Evolutionary conservation across 2,888 invertebrate genomes (phyloP).

Genomic region (Sinodicranocentrus sp.): DNA sequence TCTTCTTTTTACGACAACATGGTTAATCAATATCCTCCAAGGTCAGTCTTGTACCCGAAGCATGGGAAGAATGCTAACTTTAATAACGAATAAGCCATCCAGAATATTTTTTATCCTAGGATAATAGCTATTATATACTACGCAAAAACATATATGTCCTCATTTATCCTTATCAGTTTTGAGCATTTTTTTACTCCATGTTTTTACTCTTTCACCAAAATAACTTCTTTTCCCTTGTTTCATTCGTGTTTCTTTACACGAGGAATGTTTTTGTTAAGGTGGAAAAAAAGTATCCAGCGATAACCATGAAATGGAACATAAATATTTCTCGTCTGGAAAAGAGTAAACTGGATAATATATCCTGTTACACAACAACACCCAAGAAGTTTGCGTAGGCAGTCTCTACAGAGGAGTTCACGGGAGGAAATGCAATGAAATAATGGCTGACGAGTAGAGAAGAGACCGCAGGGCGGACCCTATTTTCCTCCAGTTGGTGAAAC

Average conservation of each 20-base stretch:
- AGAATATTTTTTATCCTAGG: not conserved
- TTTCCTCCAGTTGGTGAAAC: no score
- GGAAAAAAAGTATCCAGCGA: no score
- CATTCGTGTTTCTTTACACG: no score
- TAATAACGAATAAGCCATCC: not conserved
- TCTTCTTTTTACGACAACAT: not conserved
- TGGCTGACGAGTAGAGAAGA: slow-evolving; percentile 22
- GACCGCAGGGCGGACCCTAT: slow-evolving; percentile 37
- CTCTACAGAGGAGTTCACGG: not conserved
- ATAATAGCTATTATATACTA: not conserved
- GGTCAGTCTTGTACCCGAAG: slow-evolving; percentile 49
- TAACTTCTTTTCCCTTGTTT: no score
- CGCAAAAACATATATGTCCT: slow-evolving; percentile 27
- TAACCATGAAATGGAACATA: no score
- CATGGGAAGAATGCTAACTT: no score
- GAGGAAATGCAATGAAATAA: slow-evolving; percentile 53
- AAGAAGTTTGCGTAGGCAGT: no score
- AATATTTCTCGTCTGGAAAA: no score
- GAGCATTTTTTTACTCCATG: not conserved
- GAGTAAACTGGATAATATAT: no score
- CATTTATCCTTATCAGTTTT: slow-evolving; percentile 35
- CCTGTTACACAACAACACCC: no score
- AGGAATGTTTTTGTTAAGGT: no score
- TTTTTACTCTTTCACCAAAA: no score
- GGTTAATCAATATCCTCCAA: slow-evolving; percentile 58